Conservation (phyloP, 2,888 invertebrate genomes). For the Apodemia duryi region DNA sequence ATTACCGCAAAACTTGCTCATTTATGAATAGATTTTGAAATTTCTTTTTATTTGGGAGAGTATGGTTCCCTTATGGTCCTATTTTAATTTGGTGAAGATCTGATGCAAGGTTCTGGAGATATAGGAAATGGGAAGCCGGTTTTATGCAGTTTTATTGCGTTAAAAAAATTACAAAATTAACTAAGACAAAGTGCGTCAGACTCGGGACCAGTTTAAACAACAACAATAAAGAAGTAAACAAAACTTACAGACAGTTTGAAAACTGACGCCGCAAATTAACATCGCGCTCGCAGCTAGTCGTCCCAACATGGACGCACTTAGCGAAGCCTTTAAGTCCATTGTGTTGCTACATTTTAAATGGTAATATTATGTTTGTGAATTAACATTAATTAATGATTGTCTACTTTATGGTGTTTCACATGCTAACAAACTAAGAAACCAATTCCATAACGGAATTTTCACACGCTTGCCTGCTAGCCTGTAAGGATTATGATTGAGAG, state of each 20-base stretch:
- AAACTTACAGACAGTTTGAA: constrained; percentile 27
- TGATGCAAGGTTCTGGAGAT: too few species aligned
- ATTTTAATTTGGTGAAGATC: too few species aligned
- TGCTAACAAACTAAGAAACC: not conserved
- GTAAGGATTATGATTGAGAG: too few species aligned
- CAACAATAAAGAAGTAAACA: not conserved
- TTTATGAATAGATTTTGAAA: too few species aligned
- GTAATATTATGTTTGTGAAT: not conserved
- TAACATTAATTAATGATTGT: not conserved
- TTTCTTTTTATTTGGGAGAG: too few species aligned
- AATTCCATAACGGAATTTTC: too few species aligned
- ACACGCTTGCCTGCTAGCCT: too few species aligned
- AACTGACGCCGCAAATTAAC: constrained; percentile 45
- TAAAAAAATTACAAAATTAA: not conserved
- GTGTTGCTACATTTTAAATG: constrained; percentile 41
- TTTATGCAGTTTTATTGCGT: too few species aligned
- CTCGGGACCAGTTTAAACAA: not conserved
- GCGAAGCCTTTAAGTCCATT: constrained; percentile 44
- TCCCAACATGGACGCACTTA: constrained; percentile 57
- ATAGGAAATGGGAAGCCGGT: too few species aligned
- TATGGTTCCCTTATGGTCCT: too few species aligned
- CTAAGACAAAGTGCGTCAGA: not conserved
- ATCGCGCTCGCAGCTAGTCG: constrained; percentile 55
- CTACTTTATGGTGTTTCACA: not conserved
- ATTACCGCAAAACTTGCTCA: too few species aligned